Evolutionary conservation across 2,888 invertebrate species (phyloP).

Genomic region (Trissolcus japonicus): DNA sequence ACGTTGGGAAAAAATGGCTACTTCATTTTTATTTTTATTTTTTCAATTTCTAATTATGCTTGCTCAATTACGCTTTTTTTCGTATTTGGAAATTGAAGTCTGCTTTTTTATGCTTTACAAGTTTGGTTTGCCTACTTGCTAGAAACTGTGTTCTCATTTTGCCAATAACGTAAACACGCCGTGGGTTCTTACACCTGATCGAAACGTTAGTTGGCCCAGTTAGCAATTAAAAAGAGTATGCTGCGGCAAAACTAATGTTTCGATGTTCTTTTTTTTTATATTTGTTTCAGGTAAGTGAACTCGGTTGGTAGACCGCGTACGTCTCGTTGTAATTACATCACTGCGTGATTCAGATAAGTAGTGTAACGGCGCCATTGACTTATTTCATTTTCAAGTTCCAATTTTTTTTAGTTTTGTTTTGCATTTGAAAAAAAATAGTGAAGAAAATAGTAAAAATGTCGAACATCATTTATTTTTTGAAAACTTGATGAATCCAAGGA

Average conservation of each 20-base stretch:
- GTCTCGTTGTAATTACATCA: constrained; percentile 51
- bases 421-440: too few species aligned
- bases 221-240: constrained; percentile 42
- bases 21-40: too few species aligned
- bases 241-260: constrained; percentile 42
- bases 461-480: too few species aligned
- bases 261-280: constrained; percentile 45
- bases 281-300: constrained; percentile 54
- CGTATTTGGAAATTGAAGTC: too few species aligned
- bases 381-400: too few species aligned
- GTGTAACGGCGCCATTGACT: too few species aligned
- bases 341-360: constrained; percentile 39
- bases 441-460: too few species aligned
- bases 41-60: too few species aligned
- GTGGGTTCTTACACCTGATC: constrained; percentile 13
- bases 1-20: too few species aligned
- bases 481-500: too few species aligned
- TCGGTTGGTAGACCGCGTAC: constrained; percentile 40
- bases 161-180: constrained; percentile 37
- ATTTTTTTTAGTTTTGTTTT: too few species aligned
- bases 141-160: constrained; percentile 32
- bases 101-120: too few species aligned
- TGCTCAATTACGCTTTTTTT: background rate
- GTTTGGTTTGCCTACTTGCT: background rate
- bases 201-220: constrained; percentile 49